Evolutionary conservation across 2,797 vertebrate species (phyloP), one percentile per base, ranked within the genome.

Genomic region (Lycodopsis pacificus): DNA sequence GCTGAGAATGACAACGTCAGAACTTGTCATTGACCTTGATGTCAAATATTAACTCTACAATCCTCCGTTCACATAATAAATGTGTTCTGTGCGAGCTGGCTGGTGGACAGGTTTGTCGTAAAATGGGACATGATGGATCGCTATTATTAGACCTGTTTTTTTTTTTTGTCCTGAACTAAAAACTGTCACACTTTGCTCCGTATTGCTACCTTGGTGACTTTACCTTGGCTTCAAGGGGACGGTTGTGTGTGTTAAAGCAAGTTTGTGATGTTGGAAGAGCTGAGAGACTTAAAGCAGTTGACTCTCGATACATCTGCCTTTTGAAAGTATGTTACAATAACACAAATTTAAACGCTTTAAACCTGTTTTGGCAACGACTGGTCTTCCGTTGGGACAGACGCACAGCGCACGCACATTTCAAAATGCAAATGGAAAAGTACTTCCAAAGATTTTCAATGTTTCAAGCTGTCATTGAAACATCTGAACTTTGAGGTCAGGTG

Each of bases 311-410:
- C 11, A 34, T 61, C 30, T 62, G 7, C 10, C 20, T 36, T 69
- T 66, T 70, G 30, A 76, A 66, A 57, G 32, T 56, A 12, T 54
- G 57, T 80, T 34, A 32, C 12, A 27, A 48, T 76, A 67, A 70
- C 44, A 58, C 5, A 0, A 14, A 42, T 63, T 42, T 0, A 63
- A 58, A 40, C 13, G 6, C 34, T 59, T 46, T 32, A 27, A 63
- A 66, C 8, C 58, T 30, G 27, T 61, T 58, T 71, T 67, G 61
- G 69, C 69, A 5, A 27, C 11, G 1, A 54, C 68, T 4, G 3
- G n/a, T 19, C 46, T 58, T 58, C 15, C 11, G 34, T 54, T 74
- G 46, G 68, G 27, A 62, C 22, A 12, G 48, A 44, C 10, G 15
- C 34, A 54, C 15, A 65, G 4, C 22, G 51, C 38, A n/a, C 10